Conservation (phyloP, 2,888 invertebrate genomes). For the Parnassius glacialis region DNA sequence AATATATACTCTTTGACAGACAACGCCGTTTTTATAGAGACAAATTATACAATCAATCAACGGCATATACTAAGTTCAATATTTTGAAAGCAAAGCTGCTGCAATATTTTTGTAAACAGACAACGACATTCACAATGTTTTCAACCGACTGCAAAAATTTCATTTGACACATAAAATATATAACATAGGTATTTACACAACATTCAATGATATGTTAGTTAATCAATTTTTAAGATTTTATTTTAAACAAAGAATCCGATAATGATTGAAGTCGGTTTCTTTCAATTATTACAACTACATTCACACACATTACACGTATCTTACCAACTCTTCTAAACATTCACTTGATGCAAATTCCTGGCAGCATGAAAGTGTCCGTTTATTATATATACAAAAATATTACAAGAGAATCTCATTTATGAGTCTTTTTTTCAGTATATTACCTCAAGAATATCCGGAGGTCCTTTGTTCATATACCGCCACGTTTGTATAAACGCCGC, state of each 20-base stretch:
- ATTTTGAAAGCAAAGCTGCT: neutral
- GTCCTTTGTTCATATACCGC: constrained; percentile 89
- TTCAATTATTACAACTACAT: neutral
- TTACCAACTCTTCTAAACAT: constrained; percentile 69
- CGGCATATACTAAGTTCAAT: neutral
- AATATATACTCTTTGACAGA: too few species aligned
- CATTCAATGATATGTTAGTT: too few species aligned
- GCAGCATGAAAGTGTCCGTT: constrained; percentile 46
- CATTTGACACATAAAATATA: too few species aligned
- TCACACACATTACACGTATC: constrained; percentile 31
- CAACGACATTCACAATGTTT: too few species aligned
- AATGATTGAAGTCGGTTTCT: too few species aligned
- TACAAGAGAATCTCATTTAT: neutral
- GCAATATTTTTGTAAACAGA: neutral
- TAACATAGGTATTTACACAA: too few species aligned
- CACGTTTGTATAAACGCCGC: constrained; percentile 86
- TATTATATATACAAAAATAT: constrained; percentile 1
- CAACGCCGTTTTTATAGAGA: too few species aligned
- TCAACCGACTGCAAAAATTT: too few species aligned
- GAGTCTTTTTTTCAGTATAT: constrained; percentile 35
- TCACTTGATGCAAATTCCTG: constrained; percentile 61
- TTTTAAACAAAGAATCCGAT: too few species aligned
- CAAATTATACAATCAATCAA: too few species aligned
- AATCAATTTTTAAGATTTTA: too few species aligned
- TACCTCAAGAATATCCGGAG: constrained; percentile 93